phyloP scores from a whole-genome alignment of 2,113 vertebrate genomes.

The Hypanus sabinus region DNA sequence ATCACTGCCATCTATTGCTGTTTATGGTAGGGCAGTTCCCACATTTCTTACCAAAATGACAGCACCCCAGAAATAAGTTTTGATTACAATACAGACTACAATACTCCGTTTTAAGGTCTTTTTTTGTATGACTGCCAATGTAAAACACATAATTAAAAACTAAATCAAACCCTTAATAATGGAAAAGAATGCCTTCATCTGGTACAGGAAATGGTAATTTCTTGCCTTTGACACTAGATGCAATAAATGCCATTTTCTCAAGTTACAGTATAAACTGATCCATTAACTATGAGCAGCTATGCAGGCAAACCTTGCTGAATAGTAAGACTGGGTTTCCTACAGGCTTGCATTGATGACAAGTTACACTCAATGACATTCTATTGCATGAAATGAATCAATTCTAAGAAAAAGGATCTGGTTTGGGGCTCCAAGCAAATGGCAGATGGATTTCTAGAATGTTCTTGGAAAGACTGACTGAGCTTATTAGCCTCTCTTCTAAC shows the following conservation, averaged over 20 bases:
- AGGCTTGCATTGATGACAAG: too few species aligned
- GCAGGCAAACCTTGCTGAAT: not conserved
- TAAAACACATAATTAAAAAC: not conserved
- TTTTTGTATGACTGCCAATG: not conserved
- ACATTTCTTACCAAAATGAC: not conserved
- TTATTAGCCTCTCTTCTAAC: slow-evolving; percentile 4
- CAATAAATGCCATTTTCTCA: not conserved
- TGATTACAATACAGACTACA: not conserved
- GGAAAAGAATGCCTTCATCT: not conserved
- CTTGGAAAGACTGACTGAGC: not conserved
- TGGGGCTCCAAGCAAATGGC: not conserved
- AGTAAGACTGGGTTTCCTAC: not conserved
- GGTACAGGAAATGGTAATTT: not conserved
- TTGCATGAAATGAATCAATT: not conserved
- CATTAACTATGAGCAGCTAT: not conserved
- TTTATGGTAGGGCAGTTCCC: not conserved
- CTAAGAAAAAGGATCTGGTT: not conserved
- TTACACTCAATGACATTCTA: not conserved
- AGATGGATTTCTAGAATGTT: not conserved
- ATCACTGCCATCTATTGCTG: not conserved
- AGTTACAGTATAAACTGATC: not conserved
- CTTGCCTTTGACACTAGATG: not conserved
- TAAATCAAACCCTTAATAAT: not conserved
- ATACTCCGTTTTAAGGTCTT: not conserved
- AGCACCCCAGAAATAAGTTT: not conserved